Percentiles rank a stretch among this genome's conserved stretches.
These are phyloP conservation scores for Spinibarbus caldwelli DNA, from an alignment of 2,797 vertebrate genomes.

Conservation along the genomic window DNA sequence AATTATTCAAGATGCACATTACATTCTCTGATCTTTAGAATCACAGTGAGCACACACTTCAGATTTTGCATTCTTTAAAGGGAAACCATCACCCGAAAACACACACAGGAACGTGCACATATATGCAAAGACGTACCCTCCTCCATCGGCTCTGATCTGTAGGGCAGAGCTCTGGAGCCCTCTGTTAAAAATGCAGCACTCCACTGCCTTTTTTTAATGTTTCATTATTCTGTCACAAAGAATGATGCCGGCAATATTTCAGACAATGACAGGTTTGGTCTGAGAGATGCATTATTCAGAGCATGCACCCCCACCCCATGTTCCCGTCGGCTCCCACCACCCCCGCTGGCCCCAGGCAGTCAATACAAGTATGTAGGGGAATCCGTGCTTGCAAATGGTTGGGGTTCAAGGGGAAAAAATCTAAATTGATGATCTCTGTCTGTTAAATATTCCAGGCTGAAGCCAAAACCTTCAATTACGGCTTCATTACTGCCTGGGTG, in stretches of 20 bases:
- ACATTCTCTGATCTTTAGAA: not conserved
- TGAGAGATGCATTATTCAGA: conserved; percentile 79
- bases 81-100: not conserved
- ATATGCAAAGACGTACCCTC: not conserved
- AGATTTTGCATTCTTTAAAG: not conserved
- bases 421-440: conserved; percentile 68
- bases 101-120: not conserved
- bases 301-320: conserved; percentile 57
- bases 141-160: conserved; percentile 33
- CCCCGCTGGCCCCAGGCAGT: conserved; percentile 67
- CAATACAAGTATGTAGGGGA: conserved; percentile 73
- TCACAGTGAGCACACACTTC: not conserved
- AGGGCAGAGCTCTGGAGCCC: conserved; percentile 34
- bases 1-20: not conserved
- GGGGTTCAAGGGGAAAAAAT: conserved; percentile 38
- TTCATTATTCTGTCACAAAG: conserved; percentile 82
- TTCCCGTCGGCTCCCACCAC: conserved; percentile 21
- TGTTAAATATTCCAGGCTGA: conserved; percentile 65
- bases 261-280: conserved; percentile 78
- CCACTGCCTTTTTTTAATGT: conserved; percentile 67
- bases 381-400: conserved; percentile 61
- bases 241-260: conserved; percentile 82
- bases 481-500: conserved; percentile 43
- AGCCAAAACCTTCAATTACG: conserved; percentile 61
- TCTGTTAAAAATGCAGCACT: conserved; percentile 67